These are phyloP conservation scores for Circaetus gallicus DNA, from an alignment of 2,113 vertebrate species.

Conservation along the genomic window DNA sequence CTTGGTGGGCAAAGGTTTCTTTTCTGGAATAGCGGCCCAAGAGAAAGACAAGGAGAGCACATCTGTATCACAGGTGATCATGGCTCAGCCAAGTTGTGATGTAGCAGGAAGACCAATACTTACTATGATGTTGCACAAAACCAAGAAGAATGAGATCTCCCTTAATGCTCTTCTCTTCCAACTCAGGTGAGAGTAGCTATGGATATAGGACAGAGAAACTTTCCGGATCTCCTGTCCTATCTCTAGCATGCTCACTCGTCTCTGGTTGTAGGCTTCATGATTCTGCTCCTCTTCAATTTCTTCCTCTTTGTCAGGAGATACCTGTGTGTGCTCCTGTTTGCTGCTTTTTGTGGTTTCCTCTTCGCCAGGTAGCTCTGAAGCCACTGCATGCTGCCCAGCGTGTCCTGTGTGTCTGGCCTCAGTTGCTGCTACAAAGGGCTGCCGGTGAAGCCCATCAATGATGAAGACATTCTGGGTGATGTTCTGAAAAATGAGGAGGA, in stretches of 20 bases:
- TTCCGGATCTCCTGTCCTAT: constrained; percentile 57
- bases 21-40: background rate
- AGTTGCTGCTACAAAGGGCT: background rate
- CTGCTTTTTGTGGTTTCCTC: background rate
- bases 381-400: fast-evolving
- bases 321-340: background rate
- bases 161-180: constrained; percentile 77
- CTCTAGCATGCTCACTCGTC: constrained; percentile 47
- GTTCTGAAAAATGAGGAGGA: constrained; percentile 84
- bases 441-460: constrained; percentile 85
- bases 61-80: fast-evolving
- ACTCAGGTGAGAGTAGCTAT: constrained; percentile 55
- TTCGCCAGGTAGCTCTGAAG: background rate
- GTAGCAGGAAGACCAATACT: background rate
- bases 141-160: constrained; percentile 87
- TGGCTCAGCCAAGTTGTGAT: background rate
- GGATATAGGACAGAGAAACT: constrained; percentile 65
- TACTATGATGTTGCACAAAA: constrained; percentile 88
- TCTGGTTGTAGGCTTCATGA: background rate
- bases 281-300: background rate
- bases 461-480: constrained; percentile 90
- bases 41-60: background rate
- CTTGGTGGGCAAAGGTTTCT: background rate
- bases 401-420: background rate
- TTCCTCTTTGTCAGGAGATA: background rate